Evolutionary conservation across 2,888 invertebrate genomes (phyloP), one percentile per base, ranked within the genome.

Genomic region (Drosophila neotestacea): DNA sequence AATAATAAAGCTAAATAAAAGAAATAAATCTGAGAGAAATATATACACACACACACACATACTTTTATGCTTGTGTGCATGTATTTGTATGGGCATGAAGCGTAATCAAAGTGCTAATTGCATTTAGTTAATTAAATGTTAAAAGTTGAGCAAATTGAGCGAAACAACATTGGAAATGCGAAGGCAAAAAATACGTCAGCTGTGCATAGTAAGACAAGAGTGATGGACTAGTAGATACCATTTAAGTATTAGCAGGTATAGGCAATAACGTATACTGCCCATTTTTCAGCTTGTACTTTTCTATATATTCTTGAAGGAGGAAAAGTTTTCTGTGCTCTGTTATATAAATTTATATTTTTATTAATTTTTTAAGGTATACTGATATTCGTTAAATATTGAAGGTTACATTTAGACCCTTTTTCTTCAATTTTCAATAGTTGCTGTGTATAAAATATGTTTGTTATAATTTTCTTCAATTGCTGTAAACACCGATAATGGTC

Each of bases 91-190:
- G 36, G 67, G 67, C 67, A 70, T 82, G 85, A 64, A 67, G 70
- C 64, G 61, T 63, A 73, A 74, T 72, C 73, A 67, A 87, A 77
- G 84, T 85, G 84, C 71, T 84, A 84, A 84, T 84, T 88, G 66
- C 80, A 72, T 79, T 85, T 79, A 66, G 54, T 74, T 77, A 79
- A 85, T 85, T 82, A 75, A 85, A 82, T 77, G 67, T 82, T 82
- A 78, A 85, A 87, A 87, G 46, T 82, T 79, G 75, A 81, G 69
- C 78, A 86, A 85, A 81, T 85, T 79, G 73, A 76, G 48, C 55
- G 78, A 73, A 76, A 77, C 73, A 73, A 47, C 68, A 60, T 59
- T 64, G 68, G 46, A 13, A 42, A 70, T 60, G 51, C 72, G 63
- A 63, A 48, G 41, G 56, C 70, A 70, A 68, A 46, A 47, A 44